A percentile compares a stretch with the other conserved stretches of the same genome.
These are phyloP conservation scores for Pomatostomus ruficeps DNA, from an alignment of 2,113 vertebrate species.

Conservation along the genomic window DNA sequence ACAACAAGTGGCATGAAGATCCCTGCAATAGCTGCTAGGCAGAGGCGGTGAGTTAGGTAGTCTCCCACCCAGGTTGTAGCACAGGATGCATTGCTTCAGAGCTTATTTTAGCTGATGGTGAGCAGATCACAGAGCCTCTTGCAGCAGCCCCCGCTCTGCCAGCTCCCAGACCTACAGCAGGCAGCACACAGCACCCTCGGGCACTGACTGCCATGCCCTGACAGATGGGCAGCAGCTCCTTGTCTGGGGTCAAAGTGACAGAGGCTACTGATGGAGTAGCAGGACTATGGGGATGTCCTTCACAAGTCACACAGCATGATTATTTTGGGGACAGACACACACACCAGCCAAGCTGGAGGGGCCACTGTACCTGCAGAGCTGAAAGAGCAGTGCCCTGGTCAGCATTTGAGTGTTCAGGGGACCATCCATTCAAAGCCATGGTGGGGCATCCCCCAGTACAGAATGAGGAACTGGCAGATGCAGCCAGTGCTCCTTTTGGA, in stretches of 20 bases:
- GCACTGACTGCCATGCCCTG: neutral
- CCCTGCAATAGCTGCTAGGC: neutral
- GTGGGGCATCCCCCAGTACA: neutral
- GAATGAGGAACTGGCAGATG: neutral
- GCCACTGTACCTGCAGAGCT: rapidly evolving
- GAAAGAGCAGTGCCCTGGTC: neutral
- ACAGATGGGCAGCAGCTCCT: neutral
- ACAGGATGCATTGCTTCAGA: neutral
- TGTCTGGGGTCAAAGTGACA: rapidly evolving
- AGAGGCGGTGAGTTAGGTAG: neutral
- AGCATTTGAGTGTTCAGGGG: neutral
- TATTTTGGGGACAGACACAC: neutral
- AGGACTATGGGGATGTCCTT: neutral
- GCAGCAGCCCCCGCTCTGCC: neutral
- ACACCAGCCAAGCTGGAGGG: neutral
- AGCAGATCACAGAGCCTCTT: neutral
- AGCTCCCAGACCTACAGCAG: neutral
- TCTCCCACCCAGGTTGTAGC: neutral
- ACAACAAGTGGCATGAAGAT: neutral
- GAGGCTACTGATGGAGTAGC: neutral
- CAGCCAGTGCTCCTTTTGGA: neutral
- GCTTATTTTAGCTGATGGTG: neutral
- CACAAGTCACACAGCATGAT: neutral
- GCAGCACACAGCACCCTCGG: rapidly evolving
- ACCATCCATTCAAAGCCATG: neutral